Evolutionary conservation across 2,113 vertebrate species (phyloP).

Genomic region (Todiramphus chloris): DNA sequence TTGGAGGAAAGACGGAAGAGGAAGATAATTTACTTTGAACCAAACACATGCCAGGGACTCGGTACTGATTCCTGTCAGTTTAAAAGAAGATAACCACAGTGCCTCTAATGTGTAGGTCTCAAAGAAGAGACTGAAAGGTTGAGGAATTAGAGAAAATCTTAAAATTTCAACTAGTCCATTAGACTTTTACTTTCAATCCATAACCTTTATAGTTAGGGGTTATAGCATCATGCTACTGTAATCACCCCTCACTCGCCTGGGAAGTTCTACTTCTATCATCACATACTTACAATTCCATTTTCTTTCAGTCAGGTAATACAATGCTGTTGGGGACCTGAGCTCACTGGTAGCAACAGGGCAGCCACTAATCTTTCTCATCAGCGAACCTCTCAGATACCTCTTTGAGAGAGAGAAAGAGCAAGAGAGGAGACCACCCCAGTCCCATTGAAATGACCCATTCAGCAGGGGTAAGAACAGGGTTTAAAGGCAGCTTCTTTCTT

Average conservation of each 20-base stretch:
- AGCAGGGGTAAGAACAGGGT: not conserved
- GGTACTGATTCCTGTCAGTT: not conserved
- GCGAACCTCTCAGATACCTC: not conserved
- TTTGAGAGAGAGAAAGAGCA: not conserved
- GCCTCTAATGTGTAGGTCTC: not conserved
- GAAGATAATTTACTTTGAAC: not conserved
- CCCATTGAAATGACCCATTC: not conserved
- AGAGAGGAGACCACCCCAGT: not conserved
- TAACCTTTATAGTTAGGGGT: not conserved
- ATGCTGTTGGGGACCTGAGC: not conserved
- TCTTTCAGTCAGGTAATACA: not conserved
- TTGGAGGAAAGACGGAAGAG: not conserved
- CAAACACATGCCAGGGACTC: not conserved
- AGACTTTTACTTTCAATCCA: not conserved
- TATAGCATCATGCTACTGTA: not conserved
- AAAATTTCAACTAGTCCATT: not conserved
- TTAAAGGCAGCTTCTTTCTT: not conserved
- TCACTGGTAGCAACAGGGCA: not conserved
- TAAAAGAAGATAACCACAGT: not conserved
- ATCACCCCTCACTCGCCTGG: not conserved
- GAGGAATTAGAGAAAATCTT: not conserved
- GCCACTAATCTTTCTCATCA: not conserved
- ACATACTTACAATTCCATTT: not conserved
- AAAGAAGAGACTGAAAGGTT: not conserved
- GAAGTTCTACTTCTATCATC: not conserved